Evolutionary conservation across 2,888 invertebrate species (phyloP), one percentile per base, ranked within the genome.

Genomic region (Blomia tropicalis): DNA sequence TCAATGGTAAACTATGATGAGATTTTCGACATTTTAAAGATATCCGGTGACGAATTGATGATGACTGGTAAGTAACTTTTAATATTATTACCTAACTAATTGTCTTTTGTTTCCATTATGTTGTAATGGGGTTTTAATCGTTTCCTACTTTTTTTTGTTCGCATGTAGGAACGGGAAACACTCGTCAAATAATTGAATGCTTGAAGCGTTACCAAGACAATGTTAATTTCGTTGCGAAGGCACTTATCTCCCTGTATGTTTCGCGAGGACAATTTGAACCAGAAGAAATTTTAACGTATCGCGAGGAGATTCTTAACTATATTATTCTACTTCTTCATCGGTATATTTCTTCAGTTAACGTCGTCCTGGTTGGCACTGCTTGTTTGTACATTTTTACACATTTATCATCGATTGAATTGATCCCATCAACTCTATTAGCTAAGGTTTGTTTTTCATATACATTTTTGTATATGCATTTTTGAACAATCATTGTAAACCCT

Each of bases 291-390:
- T 27, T 47, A 22, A n/a, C 7, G 5, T n/a, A 19, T 25, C 51
- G 51, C 22, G 5, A 7, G 7, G 51, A 22, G 23, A 47, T 47
- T n/a, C 7, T 47, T n/a, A 11, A 7, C 11, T 11, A 7, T n/a
- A 47, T 47, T 11, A 22, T 47, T n/a, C 7, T 11, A 7, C 7
- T 47, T 27, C 51, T 47, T 7, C 22, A 22, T n/a, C 14, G 7
- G 51, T 47, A 47, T n/a, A 22, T 47, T 7, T 47, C 51, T n/a
- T 47, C 51, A 7, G 22, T 47, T 7, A 47, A 47, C 27, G n/a
- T 47, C 22, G 51, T 47, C 73, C 81, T 84, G 79, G 83, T 83
- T 17, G 83, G 82, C 17, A 84, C 84, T 2, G 84, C 84, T 22
- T 84, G 83, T 71, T 75, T 84, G 23, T 84, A 84, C 71, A 84